phyloP scores from a whole-genome alignment of 2,113 vertebrate genomes.

The Monarcha castaneiventris region DNA sequence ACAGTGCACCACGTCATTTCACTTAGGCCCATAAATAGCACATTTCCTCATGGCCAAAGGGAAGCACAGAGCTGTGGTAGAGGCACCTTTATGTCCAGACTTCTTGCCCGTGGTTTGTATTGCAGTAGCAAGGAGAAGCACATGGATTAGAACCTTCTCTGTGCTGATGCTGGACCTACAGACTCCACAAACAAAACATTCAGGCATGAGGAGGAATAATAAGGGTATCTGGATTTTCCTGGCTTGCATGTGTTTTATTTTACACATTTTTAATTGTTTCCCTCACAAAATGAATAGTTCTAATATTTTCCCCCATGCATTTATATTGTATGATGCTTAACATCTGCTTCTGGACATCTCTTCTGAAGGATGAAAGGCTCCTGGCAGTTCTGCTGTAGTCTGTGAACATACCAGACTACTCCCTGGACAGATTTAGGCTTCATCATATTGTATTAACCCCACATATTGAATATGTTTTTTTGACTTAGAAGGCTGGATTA shows the following conservation, averaged over 20 bases:
- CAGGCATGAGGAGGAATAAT: neutral
- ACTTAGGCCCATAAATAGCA: neutral
- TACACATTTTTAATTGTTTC: neutral
- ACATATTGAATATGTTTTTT: neutral
- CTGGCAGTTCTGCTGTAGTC: neutral
- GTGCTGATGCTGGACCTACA: neutral
- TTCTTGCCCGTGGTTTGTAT: neutral
- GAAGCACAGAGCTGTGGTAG: neutral
- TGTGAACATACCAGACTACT: neutral
- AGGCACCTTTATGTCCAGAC: neutral
- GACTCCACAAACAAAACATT: neutral
- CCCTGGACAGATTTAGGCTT: neutral
- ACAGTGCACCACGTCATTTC: neutral
- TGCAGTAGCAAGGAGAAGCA: neutral
- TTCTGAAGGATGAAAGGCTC: neutral
- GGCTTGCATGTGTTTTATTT: neutral
- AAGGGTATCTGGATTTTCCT: neutral
- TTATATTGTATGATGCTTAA: neutral
- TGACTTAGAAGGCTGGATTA: constrained; percentile 31
- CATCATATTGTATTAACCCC: constrained; percentile 11
- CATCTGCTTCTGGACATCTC: neutral
- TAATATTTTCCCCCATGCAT: neutral
- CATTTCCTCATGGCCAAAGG: neutral
- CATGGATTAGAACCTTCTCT: neutral
- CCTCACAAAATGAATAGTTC: neutral